These are phyloP conservation scores for Rhagium mordax DNA, from an alignment of 2,888 invertebrate genomes.

Conservation along the genomic window DNA sequence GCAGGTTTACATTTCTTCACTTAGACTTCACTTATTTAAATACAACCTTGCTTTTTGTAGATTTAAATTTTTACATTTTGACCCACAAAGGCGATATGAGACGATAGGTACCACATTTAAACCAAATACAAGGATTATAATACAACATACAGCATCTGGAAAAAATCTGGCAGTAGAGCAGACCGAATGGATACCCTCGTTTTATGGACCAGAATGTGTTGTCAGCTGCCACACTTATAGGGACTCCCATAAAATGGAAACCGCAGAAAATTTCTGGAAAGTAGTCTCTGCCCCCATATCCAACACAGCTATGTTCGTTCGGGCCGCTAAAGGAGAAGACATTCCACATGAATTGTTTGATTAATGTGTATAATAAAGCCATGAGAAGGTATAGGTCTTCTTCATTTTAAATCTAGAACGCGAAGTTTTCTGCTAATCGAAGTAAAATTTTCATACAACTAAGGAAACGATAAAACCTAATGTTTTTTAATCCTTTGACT, in stretches of 20 bases:
- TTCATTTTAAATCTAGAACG: too few relatives aligned
- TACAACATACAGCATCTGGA: constrained; percentile 67
- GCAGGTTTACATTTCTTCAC: constrained; percentile 54
- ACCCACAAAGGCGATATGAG: constrained; percentile 61
- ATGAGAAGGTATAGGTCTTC: too few relatives aligned
- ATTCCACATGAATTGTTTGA: constrained; percentile 58
- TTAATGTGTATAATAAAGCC: constrained; percentile 8
- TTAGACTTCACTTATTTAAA: too few relatives aligned
- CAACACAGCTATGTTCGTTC: constrained; percentile 60
- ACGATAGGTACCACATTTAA: constrained; percentile 60
- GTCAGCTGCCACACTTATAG: constrained; percentile 58
- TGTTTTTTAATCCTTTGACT: too few relatives aligned
- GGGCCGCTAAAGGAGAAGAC: constrained; percentile 64
- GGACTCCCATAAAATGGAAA: constrained; percentile 62
- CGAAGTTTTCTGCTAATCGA: too few relatives aligned
- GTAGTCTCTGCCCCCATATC: constrained; percentile 52
- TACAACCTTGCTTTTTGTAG: constrained; percentile 38
- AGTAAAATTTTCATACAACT: too few relatives aligned
- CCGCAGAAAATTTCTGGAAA: constrained; percentile 63
- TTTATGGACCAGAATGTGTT: constrained; percentile 62
- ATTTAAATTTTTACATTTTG: constrained; percentile 66
- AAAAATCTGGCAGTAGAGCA: constrained; percentile 63
- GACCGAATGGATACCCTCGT: constrained; percentile 62
- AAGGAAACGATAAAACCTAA: too few relatives aligned
- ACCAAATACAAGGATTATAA: constrained; percentile 62